Evolutionary conservation across 2,888 invertebrate species (phyloP).

Genomic region (Autographa pulchrina): DNA sequence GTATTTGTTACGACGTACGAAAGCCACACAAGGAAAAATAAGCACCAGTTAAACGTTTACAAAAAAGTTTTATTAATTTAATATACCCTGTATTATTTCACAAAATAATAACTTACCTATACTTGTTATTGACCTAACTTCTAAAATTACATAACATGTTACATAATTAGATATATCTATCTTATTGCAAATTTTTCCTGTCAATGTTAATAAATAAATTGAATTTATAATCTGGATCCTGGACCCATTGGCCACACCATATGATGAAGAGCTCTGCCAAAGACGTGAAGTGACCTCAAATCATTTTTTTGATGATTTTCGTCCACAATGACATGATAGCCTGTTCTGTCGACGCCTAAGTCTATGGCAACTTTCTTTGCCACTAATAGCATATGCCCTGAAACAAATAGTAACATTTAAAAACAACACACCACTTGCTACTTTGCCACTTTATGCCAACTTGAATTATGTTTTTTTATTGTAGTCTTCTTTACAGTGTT

Average conservation of each 20-base stretch:
- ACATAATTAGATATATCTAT: background rate
- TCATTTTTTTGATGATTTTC: slow-evolving; percentile 67
- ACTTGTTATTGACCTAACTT: background rate
- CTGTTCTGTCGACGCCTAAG: slow-evolving; percentile 87
- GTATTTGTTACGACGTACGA: no score
- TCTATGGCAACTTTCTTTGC: slow-evolving; percentile 94
- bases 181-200: no score
- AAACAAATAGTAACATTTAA: slow-evolving; percentile 46
- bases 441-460: no score
- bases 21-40: background rate
- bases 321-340: slow-evolving; percentile 77
- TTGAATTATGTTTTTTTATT: no score
- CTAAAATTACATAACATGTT: background rate
- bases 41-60: background rate
- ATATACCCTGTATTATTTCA: background rate
- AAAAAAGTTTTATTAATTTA: background rate
- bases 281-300: slow-evolving; percentile 74
- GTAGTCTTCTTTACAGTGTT: no score
- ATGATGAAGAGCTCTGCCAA: slow-evolving; percentile 75
- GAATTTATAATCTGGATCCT: slow-evolving; percentile 68
- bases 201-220: background rate
- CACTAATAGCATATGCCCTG: slow-evolving; percentile 94
- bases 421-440: background rate
- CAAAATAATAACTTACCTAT: background rate
- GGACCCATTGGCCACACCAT: slow-evolving; percentile 79